Percentiles rank a stretch among this genome's conserved stretches.
Conservation (phyloP, 2,797 vertebrate species). For the Chromis chromis region DNA sequence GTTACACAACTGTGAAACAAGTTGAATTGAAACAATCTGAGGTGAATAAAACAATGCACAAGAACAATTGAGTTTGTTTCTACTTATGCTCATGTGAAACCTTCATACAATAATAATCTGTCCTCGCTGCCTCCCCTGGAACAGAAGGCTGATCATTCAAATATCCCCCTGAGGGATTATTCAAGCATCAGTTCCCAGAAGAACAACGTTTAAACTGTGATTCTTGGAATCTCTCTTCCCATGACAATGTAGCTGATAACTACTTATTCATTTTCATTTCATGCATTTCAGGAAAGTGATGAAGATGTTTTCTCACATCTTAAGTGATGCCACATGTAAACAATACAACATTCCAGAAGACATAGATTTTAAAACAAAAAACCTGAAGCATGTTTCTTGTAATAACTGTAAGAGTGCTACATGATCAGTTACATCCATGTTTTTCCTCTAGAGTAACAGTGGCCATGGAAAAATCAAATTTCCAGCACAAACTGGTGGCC, state of each 20-base stretch:
- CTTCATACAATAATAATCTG: background rate
- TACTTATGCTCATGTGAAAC: background rate
- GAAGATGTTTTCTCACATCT: background rate
- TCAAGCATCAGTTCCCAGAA: background rate
- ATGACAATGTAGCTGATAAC: background rate
- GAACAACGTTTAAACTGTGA: background rate
- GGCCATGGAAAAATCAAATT: background rate
- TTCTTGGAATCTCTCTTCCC: background rate
- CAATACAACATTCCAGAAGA: background rate
- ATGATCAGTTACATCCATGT: no score
- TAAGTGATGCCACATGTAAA: background rate
- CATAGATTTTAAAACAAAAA: no score
- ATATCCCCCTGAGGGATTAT: background rate
- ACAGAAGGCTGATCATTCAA: background rate
- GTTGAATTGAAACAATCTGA: background rate
- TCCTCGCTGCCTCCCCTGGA: background rate
- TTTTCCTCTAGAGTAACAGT: background rate
- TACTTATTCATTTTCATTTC: no score
- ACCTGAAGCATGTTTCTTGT: background rate
- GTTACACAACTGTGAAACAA: background rate
- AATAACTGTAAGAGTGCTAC: no score
- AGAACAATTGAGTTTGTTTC: background rate
- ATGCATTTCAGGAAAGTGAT: background rate
- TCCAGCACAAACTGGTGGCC: background rate
- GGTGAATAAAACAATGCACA: background rate